Evolutionary conservation across 2,797 vertebrate genomes (phyloP).

Genomic region (Sebastes hubbsi): DNA sequence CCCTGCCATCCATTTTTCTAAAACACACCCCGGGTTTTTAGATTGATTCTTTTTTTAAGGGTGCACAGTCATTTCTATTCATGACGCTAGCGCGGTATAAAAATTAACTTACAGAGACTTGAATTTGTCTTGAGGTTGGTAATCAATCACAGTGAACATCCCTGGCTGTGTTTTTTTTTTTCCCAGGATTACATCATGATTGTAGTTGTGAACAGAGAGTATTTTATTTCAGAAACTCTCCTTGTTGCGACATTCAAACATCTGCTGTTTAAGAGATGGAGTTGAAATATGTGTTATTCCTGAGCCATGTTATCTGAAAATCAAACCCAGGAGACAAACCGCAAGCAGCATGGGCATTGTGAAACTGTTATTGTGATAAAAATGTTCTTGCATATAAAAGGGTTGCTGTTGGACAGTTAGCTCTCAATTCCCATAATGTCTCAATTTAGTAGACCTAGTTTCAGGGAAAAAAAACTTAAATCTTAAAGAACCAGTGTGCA

Average conservation of each 20-base stretch:
- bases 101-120: background rate
- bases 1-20: background rate
- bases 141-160: background rate
- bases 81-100: background rate
- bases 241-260: background rate
- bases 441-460: background rate
- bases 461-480: background rate
- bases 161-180: background rate
- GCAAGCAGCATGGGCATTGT: background rate
- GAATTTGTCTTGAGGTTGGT: background rate
- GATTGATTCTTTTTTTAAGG: background rate
- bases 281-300: background rate
- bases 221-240: conserved; percentile 2
- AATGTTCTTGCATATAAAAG: background rate
- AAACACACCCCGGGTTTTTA: background rate
- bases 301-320: background rate
- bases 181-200: background rate
- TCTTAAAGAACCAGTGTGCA: background rate
- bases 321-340: background rate
- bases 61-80: background rate
- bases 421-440: background rate
- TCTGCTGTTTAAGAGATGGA: background rate
- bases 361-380: background rate
- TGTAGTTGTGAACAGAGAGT: background rate
- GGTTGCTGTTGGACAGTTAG: background rate